phyloP scores from a whole-genome alignment of 35 echinoderm and acorn worm genomes.

The Stichopus chloronotus region DNA sequence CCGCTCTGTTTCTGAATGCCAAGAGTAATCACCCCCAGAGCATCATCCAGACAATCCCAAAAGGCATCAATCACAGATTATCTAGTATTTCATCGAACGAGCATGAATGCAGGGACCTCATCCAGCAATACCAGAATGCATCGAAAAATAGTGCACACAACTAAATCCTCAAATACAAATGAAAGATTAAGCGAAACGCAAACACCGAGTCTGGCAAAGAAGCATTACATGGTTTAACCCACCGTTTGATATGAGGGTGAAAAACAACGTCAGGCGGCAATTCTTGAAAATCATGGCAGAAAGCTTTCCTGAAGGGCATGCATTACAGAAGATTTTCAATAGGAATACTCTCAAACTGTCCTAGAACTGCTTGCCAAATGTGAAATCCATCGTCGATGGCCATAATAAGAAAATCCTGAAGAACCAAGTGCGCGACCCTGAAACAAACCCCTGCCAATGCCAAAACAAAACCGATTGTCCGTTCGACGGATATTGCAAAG shows the following conservation, averaged over 20 bases:
- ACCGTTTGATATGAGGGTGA: background rate
- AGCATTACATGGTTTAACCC: constrained; percentile 53
- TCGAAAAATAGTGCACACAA: background rate
- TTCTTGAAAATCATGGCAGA: constrained; percentile 38
- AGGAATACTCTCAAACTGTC: constrained; percentile 52
- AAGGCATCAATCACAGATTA: constrained; percentile 22
- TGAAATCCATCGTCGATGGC: constrained; percentile 17
- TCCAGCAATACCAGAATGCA: constrained; percentile 16
- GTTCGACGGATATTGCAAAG: background rate
- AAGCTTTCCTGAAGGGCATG: constrained; percentile 42
- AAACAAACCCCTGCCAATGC: constrained; percentile 29
- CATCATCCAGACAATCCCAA: constrained; percentile 27
- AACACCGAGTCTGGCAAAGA: background rate
- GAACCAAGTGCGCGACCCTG: background rate
- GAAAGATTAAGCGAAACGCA: background rate
- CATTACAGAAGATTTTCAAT: constrained; percentile 37
- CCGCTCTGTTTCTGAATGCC: background rate
- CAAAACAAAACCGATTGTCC: constrained; percentile 1
- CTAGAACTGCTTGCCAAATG: constrained; percentile 48
- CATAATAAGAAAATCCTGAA: constrained; percentile 35
- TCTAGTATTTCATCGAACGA: constrained; percentile 45
- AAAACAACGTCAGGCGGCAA: constrained; percentile 43
- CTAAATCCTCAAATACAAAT: background rate
- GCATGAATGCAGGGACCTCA: background rate
- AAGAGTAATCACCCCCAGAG: constrained; percentile 3